Base-by-base conservation (phyloP, 1,140 invertebrate species). In the Amyelois transitella region DNA sequence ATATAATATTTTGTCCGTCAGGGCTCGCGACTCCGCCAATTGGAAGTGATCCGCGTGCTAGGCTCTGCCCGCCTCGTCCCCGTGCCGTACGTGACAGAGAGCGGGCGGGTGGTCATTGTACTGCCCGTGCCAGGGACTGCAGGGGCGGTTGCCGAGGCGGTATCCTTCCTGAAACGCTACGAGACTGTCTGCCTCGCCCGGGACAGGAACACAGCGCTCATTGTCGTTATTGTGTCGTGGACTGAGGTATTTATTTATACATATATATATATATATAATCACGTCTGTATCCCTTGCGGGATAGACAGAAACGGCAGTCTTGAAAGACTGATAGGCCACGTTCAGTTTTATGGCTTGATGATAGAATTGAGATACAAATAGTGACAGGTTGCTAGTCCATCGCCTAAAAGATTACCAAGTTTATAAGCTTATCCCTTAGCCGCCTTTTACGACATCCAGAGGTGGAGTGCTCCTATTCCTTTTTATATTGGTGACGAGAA, bases 11-110 rank as follows among this genome's bases (percentile, higher is more conserved):
- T 14, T 14, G 20, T n/a, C n/a, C n/a, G n/a, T n/a, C 45, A 21
- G 18, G 6, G 18, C 3, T 20, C 18, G 20, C 45, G 45, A 0
- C 20, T 48, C 18, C 50, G 44, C 14, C n/a, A 6, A 6, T 80
- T 94, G 47, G 91, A 96, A 89, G 90, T 93, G 22, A 92, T 93
- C 48, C 94, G 97, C 66, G 94, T 95, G 0, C 80, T 98, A 44
- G 94, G 95, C 18, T 92, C 94, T 72, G 93, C 96, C 2, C 95
- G 98, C 86, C 92, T 97, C 38, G 90, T 97, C 6, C 92, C 94
- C 2, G 94, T 96, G 74, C 96, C 96, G 1, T 98, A 97, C 83
- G 96, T 98, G 1, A 98, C 95, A 0, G 97, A 98, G 90, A 96
- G 94, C 74, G 92, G 93, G 2, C 86, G 94, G 63, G 91, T 98